A percentile compares a stretch with the other conserved stretches of the same genome.
Conservation (phyloP, 2,888 invertebrate species). For the Hyposoter didymator region DNA sequence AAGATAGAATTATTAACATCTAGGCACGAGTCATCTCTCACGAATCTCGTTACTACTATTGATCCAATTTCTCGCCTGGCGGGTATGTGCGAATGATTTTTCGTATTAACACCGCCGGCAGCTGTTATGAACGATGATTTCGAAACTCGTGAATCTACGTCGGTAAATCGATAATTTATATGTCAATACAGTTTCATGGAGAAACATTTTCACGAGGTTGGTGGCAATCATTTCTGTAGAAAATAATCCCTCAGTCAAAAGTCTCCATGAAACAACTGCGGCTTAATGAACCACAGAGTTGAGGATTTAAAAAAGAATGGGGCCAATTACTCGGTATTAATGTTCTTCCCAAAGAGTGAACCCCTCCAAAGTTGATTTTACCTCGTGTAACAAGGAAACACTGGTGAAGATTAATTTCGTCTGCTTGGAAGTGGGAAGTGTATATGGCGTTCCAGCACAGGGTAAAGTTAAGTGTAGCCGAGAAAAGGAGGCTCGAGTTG, state of each 20-base stretch:
- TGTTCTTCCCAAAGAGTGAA: not conserved
- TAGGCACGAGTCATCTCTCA: not conserved
- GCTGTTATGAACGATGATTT: not conserved
- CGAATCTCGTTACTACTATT: constrained; percentile 11
- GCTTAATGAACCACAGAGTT: constrained; percentile 2
- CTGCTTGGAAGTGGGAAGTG: constrained; percentile 21
- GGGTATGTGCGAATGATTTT: not conserved
- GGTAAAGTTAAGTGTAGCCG: constrained; percentile 52
- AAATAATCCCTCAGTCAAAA: not conserved
- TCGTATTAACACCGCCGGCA: not conserved
- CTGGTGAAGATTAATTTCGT: constrained; percentile 57
- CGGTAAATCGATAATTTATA: not conserved
- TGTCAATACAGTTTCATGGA: not conserved
- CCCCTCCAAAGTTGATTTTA: constrained; percentile 33
- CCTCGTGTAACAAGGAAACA: constrained; percentile 31
- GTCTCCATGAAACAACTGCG: not conserved
- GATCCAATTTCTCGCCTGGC: constrained; percentile 3
- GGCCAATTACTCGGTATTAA: constrained; percentile 39
- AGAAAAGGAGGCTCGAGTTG: constrained; percentile 58
- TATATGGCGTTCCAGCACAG: constrained; percentile 27
- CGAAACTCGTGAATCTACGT: not conserved
- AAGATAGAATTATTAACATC: constrained; percentile 57
- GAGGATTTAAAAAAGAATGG: constrained; percentile 8
- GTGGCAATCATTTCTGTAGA: not conserved
- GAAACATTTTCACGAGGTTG: no score